Base-by-base conservation (phyloP, 2,888 invertebrate species). In the Bombylius major region DNA sequence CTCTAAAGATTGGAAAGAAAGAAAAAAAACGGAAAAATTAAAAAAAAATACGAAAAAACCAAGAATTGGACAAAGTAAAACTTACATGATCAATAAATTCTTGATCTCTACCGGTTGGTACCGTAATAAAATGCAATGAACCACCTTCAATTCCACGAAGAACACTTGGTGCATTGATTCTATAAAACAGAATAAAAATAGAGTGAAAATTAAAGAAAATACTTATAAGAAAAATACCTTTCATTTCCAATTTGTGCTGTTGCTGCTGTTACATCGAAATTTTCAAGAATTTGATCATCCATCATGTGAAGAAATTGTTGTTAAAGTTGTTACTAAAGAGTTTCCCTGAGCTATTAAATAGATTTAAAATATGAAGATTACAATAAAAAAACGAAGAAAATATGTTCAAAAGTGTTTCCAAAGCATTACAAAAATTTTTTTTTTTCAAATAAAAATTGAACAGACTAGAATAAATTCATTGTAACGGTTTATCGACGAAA, bases 21-120 rank as follows among this genome's bases (percentile, higher is more conserved):
- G 23, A 23, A 23, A 23, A 23, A 23, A 23, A 23, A 23, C 3
- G 23, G 23, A 3, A 23, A 23, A 23, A 23, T 23, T 2, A 23
- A 23, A 23, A 23, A 23, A 23, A 23, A 23, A 23, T 3, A 23
- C 23, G 23, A 23, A 23, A 23, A 23, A 23, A 23, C 23, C 2
- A 23, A 23, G 23, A 23, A 23, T 2, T 23, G 23, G 23, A 23
- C 23, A 9, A 12, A 48, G 34, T 47, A 45, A 39, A 34, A 57
- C 31, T 66, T 65, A 73, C 73, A 62, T 73, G 72, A 58, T 73
- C 73, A 56, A 73, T 73, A 61, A 66, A 72, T 64, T 71, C 69
- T 36, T 66, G 65, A 8, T 68, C 67, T 39, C 65, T 63, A 51
- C 60, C 56, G 5, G 39, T 11, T 12, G 63, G 62, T 32, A 63